Evolutionary conservation across 2,113 vertebrate genomes (phyloP).

Genomic region (Megaleporinus macrocephalus): DNA sequence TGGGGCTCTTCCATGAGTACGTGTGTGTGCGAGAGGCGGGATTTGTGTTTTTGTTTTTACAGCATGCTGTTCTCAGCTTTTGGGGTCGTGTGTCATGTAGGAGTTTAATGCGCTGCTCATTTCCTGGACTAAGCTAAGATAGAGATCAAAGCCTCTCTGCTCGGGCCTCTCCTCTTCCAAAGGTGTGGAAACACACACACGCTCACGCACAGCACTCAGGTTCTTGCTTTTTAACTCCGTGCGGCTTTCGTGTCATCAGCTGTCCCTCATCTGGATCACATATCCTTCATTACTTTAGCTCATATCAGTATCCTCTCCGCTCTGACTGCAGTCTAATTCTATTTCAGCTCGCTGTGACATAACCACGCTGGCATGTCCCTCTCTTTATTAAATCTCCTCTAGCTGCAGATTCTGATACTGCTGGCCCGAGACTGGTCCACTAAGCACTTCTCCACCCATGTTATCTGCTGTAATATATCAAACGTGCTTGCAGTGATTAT

Average conservation of each 20-base stretch:
- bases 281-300: conserved; percentile 30
- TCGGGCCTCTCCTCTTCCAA: conserved; percentile 12
- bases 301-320: conserved; percentile 23
- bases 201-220: not conserved
- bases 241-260: conserved; percentile 17
- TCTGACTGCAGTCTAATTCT: conserved; percentile 34
- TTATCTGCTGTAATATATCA: conserved; percentile 25
- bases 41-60: conserved; percentile 62
- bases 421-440: conserved; percentile 18
- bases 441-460: not conserved
- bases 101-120: conserved; percentile 62
- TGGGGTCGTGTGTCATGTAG: conserved; percentile 54
- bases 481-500: conserved; percentile 19
- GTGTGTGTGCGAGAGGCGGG: conserved; percentile 18
- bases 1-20: conserved; percentile 15
- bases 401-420: conserved; percentile 19
- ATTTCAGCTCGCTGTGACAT: conserved; percentile 38
- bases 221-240: conserved; percentile 8
- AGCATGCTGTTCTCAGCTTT: conserved; percentile 49
- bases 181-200: conserved; percentile 43
- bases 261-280: conserved; percentile 27
- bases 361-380: conserved; percentile 45
- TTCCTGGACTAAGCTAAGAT: conserved; percentile 58
- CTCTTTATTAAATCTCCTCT: conserved; percentile 33
- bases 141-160: conserved; percentile 51